phyloP scores from a whole-genome alignment of 2,113 vertebrate species.

The Elaphurus davidianus region DNA sequence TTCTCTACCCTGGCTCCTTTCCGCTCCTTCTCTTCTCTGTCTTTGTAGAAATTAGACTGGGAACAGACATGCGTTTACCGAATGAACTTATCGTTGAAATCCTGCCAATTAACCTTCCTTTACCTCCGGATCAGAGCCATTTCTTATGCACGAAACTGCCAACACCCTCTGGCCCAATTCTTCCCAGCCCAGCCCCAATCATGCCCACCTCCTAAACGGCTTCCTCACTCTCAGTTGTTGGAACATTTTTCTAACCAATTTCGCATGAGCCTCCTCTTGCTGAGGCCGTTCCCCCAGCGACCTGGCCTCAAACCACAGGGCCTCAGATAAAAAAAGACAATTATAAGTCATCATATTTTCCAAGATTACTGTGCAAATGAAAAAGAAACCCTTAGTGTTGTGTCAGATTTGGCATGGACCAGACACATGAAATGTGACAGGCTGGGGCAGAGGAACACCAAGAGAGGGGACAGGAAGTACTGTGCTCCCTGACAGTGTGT shows the following conservation, averaged over 20 bases:
- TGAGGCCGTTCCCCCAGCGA: background rate
- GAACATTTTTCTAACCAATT: slow-evolving; percentile 11
- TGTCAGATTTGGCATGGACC: slow-evolving; percentile 1
- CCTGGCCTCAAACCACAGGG: slow-evolving; percentile 35
- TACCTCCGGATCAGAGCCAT: slow-evolving; percentile 23
- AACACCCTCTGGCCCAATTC: slow-evolving; percentile 43
- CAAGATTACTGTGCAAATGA: slow-evolving; percentile 22
- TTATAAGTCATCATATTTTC: slow-evolving; percentile 26
- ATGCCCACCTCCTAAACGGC: background rate
- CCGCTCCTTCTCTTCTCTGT: background rate
- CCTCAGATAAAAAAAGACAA: slow-evolving; percentile 1
- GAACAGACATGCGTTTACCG: slow-evolving; percentile 35
- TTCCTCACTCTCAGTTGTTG: background rate
- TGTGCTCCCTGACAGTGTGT: background rate
- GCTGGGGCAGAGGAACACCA: background rate
- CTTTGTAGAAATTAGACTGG: slow-evolving; percentile 19
- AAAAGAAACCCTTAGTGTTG: background rate
- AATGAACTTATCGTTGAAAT: slow-evolving; percentile 17
- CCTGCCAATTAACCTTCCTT: slow-evolving; percentile 49
- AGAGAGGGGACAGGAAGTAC: background rate
- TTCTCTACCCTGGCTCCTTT: background rate
- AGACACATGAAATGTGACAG: background rate
- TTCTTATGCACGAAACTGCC: slow-evolving; percentile 45
- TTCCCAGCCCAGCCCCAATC: background rate
- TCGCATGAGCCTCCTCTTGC: background rate